Evolutionary conservation across 2,797 vertebrate species (phyloP), one percentile per base, ranked within the genome.

Genomic region (Oreortyx pictus): DNA sequence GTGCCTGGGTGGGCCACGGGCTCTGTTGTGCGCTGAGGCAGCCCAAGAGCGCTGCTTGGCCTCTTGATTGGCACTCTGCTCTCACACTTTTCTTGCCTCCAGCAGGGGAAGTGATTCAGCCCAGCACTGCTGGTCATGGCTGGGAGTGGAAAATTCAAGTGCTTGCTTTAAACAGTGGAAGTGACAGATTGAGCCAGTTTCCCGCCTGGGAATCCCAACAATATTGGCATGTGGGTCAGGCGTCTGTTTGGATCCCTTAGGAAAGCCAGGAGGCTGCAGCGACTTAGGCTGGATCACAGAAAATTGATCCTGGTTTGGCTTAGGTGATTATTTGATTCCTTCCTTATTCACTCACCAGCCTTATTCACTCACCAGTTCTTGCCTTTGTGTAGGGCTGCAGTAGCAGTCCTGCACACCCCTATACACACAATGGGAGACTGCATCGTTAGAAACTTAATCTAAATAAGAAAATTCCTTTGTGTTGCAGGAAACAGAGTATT

Each of bases 381-480:
- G 47, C 9, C 16, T 82, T 67, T 57, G 13, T 72, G 47, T 80
- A 76, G 72, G 82, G 11, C 2, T 70, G 73, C 23, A 39, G 57
- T 80, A 52, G 39, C 41, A 49, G 43, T 31, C 94, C 84, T 86
- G 67, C 50, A 54, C 86, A n/a, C 52, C 29, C 60, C 6, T 8
- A 20, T 29, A 5, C 18, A 37, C 33, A 93, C 79, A 86, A 60
- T 54, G 56, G 90, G 78, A 62, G 47, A 62, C 2, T 31, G 18
- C 50, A 35, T 49, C 5, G 0, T 75, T 82, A 76, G 68, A 88
- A 64, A 41, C 52, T 64, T 72, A 62, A 61, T 57, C 80, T 84
- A 91, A 95, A 86, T 71, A 81, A 2, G 57, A 92, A 79, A 86
- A 91, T 89, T 91, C 80, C 74, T 92, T 72, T 80, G 49, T 64